A percentile compares a stretch with the other conserved stretches of the same genome.
Evolutionary conservation across 2,888 invertebrate species (phyloP).

Genomic region (Azorinus chamasolen): DNA sequence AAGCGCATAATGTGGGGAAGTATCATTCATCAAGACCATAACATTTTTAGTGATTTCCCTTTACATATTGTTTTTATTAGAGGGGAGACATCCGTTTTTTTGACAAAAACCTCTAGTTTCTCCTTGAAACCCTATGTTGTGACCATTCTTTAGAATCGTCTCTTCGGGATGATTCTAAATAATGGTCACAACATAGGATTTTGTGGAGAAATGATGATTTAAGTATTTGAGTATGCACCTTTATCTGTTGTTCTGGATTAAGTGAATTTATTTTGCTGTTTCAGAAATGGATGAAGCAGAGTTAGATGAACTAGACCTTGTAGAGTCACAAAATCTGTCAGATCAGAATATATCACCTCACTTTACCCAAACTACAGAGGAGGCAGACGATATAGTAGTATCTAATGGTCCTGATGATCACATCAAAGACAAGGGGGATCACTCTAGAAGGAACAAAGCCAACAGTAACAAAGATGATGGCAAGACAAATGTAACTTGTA

Average conservation of each 20-base stretch:
- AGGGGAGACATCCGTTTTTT: background rate
- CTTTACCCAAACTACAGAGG: background rate
- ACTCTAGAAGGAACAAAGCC: background rate
- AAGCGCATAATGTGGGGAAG: too few species aligned
- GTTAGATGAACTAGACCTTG: conserved; percentile 22
- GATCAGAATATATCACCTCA: background rate
- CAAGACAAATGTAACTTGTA: too few species aligned
- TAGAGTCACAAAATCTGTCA: conserved; percentile 2
- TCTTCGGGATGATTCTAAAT: too few species aligned
- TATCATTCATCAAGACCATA: too few species aligned
- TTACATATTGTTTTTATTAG: too few species aligned
- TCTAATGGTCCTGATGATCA: background rate
- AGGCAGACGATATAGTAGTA: background rate
- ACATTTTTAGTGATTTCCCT: too few species aligned
- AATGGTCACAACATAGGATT: too few species aligned
- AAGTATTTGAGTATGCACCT: background rate
- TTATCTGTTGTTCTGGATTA: background rate
- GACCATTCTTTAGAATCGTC: background rate
- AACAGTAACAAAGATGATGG: background rate
- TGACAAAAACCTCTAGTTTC: too few species aligned
- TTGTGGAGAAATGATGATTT: too few species aligned
- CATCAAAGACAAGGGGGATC: conserved; percentile 14
- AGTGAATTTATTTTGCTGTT: background rate
- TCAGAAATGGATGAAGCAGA: conserved; percentile 42
- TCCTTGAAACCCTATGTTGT: background rate